Conservation (phyloP, 1,140 invertebrate species). For the Melipona quadrifasciata region DNA sequence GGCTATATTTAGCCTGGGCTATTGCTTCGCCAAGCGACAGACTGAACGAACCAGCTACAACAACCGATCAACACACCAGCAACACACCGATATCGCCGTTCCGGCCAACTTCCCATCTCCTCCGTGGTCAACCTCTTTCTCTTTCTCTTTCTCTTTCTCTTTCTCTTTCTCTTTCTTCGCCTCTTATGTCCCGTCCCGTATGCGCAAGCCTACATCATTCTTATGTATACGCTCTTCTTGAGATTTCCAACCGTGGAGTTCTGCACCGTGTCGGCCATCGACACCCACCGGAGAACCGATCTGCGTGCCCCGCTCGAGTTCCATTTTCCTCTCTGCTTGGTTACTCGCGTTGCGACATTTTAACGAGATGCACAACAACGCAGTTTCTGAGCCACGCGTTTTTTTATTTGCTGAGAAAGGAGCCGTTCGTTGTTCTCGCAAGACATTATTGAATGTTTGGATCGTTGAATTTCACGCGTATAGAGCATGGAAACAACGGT, state of each 20-base stretch:
- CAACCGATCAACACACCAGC: constrained; percentile 22
- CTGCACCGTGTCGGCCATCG: constrained; percentile 7
- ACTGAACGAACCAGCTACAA: constrained; percentile 48
- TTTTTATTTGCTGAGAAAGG: background rate
- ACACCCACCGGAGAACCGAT: constrained; percentile 28
- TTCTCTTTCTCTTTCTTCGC: background rate
- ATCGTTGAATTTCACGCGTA: background rate
- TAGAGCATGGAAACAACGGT: too few relatives aligned
- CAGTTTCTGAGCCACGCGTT: background rate
- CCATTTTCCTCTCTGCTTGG: background rate
- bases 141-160: background rate
- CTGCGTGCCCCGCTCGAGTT: constrained; percentile 1
- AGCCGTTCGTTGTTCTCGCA: background rate
- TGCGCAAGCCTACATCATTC: constrained; percentile 14
- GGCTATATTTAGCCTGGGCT: constrained; percentile 74
- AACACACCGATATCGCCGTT: constrained; percentile 6
- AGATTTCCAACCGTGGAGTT: background rate
- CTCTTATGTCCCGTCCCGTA: constrained; percentile 26
- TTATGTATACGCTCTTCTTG: background rate
- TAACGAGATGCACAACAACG: background rate
- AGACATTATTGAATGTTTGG: background rate
- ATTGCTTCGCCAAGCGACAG: constrained; percentile 73
- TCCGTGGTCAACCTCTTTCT: background rate
- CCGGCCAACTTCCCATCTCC: constrained; percentile 29
- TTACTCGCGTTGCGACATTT: background rate